Evolutionary conservation across 2,113 vertebrate genomes (phyloP), one percentile per base, ranked within the genome.

Genomic region (Bostrychus sinensis): DNA sequence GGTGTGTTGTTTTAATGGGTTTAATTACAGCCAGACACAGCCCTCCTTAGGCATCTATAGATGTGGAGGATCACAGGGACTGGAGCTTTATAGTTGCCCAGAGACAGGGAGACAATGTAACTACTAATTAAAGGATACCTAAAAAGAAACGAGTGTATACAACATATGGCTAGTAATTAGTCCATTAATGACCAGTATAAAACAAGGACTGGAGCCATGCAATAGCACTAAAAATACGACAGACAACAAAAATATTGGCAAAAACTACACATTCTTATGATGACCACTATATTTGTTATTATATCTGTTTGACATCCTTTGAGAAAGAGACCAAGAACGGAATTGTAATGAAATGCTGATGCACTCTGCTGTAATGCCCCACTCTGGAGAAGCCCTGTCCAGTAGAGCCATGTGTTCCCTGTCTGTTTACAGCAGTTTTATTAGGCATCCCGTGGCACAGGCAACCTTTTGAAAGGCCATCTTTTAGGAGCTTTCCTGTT

Each of bases 401-500:
- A 75, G 74, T 30, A 62, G 64, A 87, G 78, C 78, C 89, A 85
- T 85, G 86, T 84, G 86, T 85, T 87, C 77, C 55, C 66, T 83
- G 70, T 88, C 78, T 86, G 85, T 89, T 89, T 91, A 89, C 86
- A 82, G 85, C 80, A 85, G 82, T 88, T 88, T 89, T 89, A 86
- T 88, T 86, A 86, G 89, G 85, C 87, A 86, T 89, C 89, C 88
- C 86, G 83, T 86, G 82, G 77, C 86, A 87, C 73, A 83, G 86
- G 72, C 77, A 83, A 80, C 72, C 84, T 81, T 89, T 89, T 91
- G 81, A 91, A 91, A 86, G 88, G 78, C 71, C 13, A 77, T 82
- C 88, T 91, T 91, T 88, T 88, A 81, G 76, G 82, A 86, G 84
- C 77, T 86, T 89, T 89, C 88, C 89, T 91, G 89, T 89, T 91